These are phyloP conservation scores for Calidris pugnax DNA, from an alignment of 2,113 vertebrate genomes.

Conservation along the genomic window DNA sequence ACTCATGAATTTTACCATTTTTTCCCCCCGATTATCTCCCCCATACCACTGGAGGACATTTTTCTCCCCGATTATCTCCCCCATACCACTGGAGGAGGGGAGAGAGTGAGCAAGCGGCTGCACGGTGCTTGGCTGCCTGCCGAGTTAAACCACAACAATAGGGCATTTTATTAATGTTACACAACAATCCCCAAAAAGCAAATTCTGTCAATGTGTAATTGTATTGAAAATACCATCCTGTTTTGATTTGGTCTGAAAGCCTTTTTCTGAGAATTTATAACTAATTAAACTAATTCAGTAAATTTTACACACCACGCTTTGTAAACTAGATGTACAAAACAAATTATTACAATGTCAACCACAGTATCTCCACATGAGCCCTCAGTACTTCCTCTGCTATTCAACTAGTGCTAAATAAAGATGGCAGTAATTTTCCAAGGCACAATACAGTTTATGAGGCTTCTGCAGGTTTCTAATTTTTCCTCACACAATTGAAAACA, in stretches of 20 bases:
- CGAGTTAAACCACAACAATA: neutral
- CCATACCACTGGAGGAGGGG: neutral
- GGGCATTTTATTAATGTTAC: neutral
- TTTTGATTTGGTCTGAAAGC: neutral
- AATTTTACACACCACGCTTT: neutral
- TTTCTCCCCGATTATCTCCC: neutral
- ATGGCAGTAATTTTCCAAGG: neutral
- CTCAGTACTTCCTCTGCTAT: neutral
- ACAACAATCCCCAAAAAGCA: neutral
- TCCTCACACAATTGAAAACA: neutral
- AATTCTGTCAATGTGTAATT: neutral
- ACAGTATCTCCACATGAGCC: neutral
- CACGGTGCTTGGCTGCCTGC: neutral
- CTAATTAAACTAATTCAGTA: neutral
- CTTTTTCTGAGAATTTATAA: neutral
- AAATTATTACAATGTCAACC: neutral
- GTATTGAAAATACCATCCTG: neutral
- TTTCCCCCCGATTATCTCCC: neutral
- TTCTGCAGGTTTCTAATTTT: neutral
- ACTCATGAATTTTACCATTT: neutral
- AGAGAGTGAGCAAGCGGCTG: neutral
- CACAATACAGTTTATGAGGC: neutral
- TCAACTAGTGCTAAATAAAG: neutral
- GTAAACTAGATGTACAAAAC: neutral
- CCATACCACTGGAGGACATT: neutral